phyloP scores from a whole-genome alignment of 2,113 vertebrate genomes.

The Actinemys pallida region DNA sequence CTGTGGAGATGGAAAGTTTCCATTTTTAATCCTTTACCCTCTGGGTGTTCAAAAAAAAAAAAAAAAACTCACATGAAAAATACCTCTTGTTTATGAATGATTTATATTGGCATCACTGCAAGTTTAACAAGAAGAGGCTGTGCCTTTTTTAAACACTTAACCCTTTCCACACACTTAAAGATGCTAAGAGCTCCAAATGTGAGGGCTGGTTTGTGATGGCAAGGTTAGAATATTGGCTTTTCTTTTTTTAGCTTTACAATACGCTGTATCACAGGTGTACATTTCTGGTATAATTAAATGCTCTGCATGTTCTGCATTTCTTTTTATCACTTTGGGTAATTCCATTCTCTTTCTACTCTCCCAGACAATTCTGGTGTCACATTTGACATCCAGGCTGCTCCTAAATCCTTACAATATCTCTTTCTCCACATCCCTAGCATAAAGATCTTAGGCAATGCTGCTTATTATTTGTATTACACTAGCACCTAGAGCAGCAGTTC shows the following conservation, averaged over 20 bases:
- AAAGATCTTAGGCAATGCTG: background rate
- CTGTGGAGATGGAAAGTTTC: background rate
- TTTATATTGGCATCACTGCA: slow-evolving; percentile 3
- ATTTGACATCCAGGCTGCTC: background rate
- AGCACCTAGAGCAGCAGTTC: background rate
- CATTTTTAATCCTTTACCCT: slow-evolving; percentile 6
- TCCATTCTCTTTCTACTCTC: background rate
- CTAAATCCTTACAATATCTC: background rate
- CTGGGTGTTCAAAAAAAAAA: background rate
- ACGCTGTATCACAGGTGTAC: background rate
- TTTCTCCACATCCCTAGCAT: background rate
- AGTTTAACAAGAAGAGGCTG: background rate
- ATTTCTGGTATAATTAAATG: background rate
- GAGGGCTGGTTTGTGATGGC: background rate
- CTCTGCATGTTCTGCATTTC: background rate
- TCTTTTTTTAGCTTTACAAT: background rate
- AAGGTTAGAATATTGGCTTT: background rate
- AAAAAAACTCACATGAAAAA: background rate
- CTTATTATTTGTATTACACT: background rate
- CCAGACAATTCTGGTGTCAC: background rate
- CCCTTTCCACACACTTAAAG: background rate
- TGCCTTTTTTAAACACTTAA: background rate
- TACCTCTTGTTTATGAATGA: background rate
- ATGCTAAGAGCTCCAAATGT: background rate
- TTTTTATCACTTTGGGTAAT: background rate